Evolutionary conservation across 2,113 vertebrate genomes (phyloP).

Genomic region (Leptobrachium ailaonicum): DNA sequence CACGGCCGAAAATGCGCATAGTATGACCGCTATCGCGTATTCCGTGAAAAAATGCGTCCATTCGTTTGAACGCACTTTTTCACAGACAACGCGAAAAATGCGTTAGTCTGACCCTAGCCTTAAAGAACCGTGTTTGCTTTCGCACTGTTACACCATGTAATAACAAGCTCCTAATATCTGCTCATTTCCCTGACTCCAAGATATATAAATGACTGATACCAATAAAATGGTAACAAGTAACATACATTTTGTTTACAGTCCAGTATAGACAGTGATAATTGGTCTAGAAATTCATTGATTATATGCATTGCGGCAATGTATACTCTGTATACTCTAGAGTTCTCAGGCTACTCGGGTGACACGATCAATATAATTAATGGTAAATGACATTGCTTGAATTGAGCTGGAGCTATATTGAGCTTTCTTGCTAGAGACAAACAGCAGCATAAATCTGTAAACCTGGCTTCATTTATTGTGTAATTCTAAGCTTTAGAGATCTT

Average conservation of each 20-base stretch:
- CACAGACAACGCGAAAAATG: too few species aligned
- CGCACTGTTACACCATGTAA: too few species aligned
- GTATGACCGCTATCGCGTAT: too few species aligned
- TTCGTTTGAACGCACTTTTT: too few species aligned
- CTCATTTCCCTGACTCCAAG: too few species aligned
- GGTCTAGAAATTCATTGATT: not conserved
- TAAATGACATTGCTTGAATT: not conserved
- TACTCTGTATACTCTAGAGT: not conserved
- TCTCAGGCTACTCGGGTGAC: not conserved
- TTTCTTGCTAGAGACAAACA: not conserved
- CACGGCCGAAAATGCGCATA: too few species aligned
- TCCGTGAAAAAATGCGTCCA: too few species aligned
- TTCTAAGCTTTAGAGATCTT: slow-evolving; percentile 22
- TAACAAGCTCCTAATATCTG: too few species aligned
- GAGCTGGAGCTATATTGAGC: not conserved
- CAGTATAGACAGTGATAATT: too few species aligned
- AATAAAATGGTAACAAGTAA: slow-evolving; percentile 2
- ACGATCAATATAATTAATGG: not conserved
- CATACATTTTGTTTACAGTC: too few species aligned
- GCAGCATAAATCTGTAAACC: slow-evolving; percentile 16
- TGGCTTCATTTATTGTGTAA: slow-evolving; percentile 6
- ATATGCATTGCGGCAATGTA: not conserved
- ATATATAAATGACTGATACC: slow-evolving; percentile 9
- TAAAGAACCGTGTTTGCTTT: too few species aligned
- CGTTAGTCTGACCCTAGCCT: too few species aligned